Base-by-base conservation (phyloP, 2,888 invertebrate species). In the Hirtodrosophila trivittata region DNA sequence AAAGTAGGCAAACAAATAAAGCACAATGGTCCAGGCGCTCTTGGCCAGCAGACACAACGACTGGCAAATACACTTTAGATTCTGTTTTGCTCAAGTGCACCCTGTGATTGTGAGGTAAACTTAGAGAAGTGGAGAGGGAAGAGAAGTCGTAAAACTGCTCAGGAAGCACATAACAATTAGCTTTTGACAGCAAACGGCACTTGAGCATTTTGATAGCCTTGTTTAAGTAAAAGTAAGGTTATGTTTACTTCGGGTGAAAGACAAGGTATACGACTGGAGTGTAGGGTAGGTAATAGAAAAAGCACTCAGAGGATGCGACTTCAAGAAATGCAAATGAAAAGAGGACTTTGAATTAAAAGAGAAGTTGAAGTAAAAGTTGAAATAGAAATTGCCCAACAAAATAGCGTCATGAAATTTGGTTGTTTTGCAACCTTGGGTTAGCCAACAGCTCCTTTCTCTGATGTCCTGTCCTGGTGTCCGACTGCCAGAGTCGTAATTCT, bases 341-440 rank as follows among this genome's bases (percentile, higher is more conserved):
- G 50, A 54, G 37, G 66, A 50, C 65, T 74, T 60, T 67, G 77
- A 74, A 77, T 81, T 74, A 62, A 78, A 78, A 81, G 71, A 69
- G 41, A 51, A 66, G 49, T 52, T 54, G 32, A 62, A 60, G 60
- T 49, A 67, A 67, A 70, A 70, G 56, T 49, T 68, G 71, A 70
- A 70, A 83, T 69, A 69, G 65, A 67, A 84, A 80, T 80, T 77
- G 82, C 59, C 64, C 66, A 84, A 84, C 63, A 70, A 72, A 76
- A 83, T 77, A 75, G 82, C 77, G 77, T 75, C 77, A 77, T 77
- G 67, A 67, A 80, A 81, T 76, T 83, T 63, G 55, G 62, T 58
- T 66, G 47, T 76, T 82, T 66, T 60, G 55, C 63, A 52, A 65
- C 9, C 58, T 62, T 69, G 45, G 56, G 50, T 64, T 46, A 42